Conservation (phyloP, 2,888 invertebrate species). For the Hedychridium roseum region DNA sequence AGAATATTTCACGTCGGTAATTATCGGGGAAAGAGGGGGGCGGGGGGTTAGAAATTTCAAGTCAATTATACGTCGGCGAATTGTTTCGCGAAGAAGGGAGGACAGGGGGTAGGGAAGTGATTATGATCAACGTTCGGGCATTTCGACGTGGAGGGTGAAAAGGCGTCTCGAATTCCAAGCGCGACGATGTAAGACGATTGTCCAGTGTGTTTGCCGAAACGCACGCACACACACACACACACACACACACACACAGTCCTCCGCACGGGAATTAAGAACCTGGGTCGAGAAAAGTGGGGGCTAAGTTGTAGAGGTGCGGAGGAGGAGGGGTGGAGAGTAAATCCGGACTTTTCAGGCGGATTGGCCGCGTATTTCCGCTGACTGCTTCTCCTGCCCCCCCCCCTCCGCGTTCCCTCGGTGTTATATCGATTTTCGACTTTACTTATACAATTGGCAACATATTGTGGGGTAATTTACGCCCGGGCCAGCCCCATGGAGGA, state of each 20-base stretch:
- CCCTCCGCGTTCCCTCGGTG: constrained; percentile 1
- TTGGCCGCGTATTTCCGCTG: constrained; percentile 8
- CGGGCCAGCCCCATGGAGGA: constrained; percentile 40
- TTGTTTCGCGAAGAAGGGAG: constrained; percentile 40
- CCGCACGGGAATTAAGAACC: too few species aligned
- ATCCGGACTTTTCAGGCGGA: background rate
- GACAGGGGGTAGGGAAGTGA: constrained; percentile 40
- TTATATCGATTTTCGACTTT: constrained; percentile 47
- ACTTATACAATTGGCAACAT: constrained; percentile 54
- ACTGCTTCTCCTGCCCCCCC: constrained; percentile 5
- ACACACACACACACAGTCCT: too few species aligned
- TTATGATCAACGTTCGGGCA: too few species aligned
- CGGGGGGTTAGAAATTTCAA: too few species aligned
- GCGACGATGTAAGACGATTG: constrained; percentile 8
- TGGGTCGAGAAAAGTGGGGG: background rate
- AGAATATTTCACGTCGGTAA: too few species aligned
- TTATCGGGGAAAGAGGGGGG: too few species aligned
- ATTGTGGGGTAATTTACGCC: constrained; percentile 55
- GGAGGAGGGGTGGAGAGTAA: background rate
- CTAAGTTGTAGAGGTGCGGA: constrained; percentile 1
- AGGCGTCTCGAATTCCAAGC: constrained; percentile 20
- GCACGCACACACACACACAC: background rate
- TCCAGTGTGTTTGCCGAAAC: constrained; percentile 4
- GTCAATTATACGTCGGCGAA: constrained; percentile 39
- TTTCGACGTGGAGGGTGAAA: constrained; percentile 15